Conservation (phyloP, 2,113 vertebrate genomes). For the Enhydra lutris region DNA sequence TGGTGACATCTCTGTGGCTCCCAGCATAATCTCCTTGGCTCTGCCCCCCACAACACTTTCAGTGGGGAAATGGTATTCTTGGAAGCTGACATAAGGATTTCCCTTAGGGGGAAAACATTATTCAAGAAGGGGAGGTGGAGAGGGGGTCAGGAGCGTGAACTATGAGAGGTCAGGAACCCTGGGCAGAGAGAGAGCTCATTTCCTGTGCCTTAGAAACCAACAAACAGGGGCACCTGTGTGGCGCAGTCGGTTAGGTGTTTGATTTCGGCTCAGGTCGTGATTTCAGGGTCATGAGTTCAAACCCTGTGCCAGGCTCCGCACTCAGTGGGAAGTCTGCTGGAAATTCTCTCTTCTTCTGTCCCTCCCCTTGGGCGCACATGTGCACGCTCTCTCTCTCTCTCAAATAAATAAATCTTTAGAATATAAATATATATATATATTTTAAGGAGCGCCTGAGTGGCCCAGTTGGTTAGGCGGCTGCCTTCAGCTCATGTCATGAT, state of each 20-base stretch:
- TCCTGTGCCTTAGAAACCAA: neutral
- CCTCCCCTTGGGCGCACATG: neutral
- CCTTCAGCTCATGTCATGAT: no score
- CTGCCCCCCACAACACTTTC: neutral
- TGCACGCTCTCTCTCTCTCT: fast-evolving
- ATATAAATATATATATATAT: no score
- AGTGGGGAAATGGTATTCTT: neutral
- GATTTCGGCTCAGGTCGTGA: neutral
- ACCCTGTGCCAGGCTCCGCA: neutral
- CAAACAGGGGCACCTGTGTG: neutral
- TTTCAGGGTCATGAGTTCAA: neutral
- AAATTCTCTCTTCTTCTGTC: neutral
- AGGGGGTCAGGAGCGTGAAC: neutral
- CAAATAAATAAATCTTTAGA: no score
- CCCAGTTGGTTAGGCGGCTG: no score
- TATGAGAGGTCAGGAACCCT: no score
- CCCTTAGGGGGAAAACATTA: neutral
- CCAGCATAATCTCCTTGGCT: no score
- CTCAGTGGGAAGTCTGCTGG: neutral
- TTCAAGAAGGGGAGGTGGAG: neutral
- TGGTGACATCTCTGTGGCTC: neutral
- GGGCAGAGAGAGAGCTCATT: neutral
- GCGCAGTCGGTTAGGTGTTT: neutral
- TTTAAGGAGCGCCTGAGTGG: no score
- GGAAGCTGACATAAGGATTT: neutral